phyloP scores from a whole-genome alignment of 2,888 invertebrate species.

The Lymantria monacha region DNA sequence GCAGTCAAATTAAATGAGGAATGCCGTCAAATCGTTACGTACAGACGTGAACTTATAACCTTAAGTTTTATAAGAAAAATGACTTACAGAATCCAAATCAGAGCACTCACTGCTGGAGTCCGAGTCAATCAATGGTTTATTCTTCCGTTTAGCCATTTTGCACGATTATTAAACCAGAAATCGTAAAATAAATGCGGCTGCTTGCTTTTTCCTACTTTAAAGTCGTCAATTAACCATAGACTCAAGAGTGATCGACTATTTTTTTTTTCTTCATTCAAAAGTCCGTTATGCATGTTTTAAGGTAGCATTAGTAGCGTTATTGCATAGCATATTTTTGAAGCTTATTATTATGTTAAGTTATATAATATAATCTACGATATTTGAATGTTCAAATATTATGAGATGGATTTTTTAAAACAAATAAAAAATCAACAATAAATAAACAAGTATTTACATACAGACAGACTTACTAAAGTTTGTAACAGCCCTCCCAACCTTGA shows the following conservation, averaged over 20 bases:
- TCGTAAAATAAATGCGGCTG: conserved; percentile 41
- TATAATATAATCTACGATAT: too few species aligned
- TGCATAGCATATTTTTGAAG: too few species aligned
- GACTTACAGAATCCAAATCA: conserved; percentile 92
- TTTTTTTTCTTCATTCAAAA: conserved; percentile 9
- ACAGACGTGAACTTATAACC: conserved; percentile 51
- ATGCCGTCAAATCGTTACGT: conserved; percentile 58
- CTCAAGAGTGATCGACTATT: conserved; percentile 42
- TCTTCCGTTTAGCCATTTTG: conserved; percentile 92
- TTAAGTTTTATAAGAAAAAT: conserved; percentile 37
- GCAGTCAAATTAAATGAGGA: conserved; percentile 61
- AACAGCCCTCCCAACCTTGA: too few species aligned
- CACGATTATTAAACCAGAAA: conserved; percentile 32
- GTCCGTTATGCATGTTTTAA: too few species aligned
- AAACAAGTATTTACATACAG: too few species aligned
- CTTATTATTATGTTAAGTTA: too few species aligned
- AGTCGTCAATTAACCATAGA: conserved; percentile 10
- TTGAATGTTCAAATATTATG: too few species aligned
- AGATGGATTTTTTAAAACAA: too few species aligned
- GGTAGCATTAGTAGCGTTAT: too few species aligned
- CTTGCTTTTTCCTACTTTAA: conserved; percentile 38
- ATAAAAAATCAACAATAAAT: too few species aligned
- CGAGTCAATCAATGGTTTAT: conserved; percentile 91
- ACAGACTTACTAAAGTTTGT: too few species aligned
- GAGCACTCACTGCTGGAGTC: conserved; percentile 92